Base-by-base conservation (phyloP, 2,113 vertebrate species). In the Malurus alboscapulatus region DNA sequence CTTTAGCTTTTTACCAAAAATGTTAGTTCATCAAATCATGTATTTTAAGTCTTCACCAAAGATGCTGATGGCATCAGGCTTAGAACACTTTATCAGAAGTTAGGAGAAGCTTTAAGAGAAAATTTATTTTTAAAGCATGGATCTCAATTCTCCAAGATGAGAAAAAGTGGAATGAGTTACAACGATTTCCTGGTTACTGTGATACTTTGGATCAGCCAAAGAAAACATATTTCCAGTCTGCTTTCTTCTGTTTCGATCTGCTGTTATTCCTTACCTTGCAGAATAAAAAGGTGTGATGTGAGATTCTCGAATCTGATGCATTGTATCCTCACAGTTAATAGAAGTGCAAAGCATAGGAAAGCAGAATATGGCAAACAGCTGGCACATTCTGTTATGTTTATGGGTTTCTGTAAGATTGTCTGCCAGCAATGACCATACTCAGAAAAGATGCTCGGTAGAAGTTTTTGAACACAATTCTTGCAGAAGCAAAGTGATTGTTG, bases 331-430 rank as follows among this genome's bases (percentile, higher is more conserved):
- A 29, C 51, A 78, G 72, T 59, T 88, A 29, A 24, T 22, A 73
- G 51, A 83, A 77, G 51, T 48, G 65, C 68, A 71, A 42, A 91
- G 38, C 65, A 45, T 3, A 71, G 73, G 57, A 84, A 76, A 74
- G 34, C 48, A 59, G 63, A 91, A 51, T 82, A 81, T 95, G 87
- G 87, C 54, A 88, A 71, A 79, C 74, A 95, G 86, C 86, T 96
- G 83, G 38, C 40, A 76, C 0, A 0, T 84, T 90, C 61, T 84
- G 17, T 95, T 86, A 14, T 5, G 30, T 92, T 96, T 95, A 89
- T 83, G 68, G 38, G 48, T 8, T 73, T 92, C 71, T 66, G 5
- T 92, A 81, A 94, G 75, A 78, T 82, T 94, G n/a, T 67, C 66
- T 94, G 84, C 83, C 73, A 91, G 80, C 91, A 93, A 75, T 74